A percentile compares a stretch with the other conserved stretches of the same genome.
phyloP scores from a whole-genome alignment of 2,888 invertebrate species.

The Drosophila testacea region DNA sequence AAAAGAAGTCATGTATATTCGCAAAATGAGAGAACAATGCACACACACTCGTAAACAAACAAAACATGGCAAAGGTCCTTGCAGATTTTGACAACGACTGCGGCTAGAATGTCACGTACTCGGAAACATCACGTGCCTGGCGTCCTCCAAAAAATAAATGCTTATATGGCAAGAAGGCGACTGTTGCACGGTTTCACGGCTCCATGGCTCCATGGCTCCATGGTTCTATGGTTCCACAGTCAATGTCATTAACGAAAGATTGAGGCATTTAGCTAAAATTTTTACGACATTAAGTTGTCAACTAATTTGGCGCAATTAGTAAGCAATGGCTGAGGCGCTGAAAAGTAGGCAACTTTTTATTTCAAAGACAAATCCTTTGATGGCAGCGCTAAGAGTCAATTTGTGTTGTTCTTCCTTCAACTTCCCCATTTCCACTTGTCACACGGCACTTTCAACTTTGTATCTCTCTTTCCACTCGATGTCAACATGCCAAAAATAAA shows the following conservation, averaged over 20 bases:
- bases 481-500: slow-evolving; percentile 40
- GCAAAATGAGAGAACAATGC: slow-evolving; percentile 31
- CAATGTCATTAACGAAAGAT: slow-evolving; percentile 73
- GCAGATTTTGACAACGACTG: slow-evolving; percentile 69
- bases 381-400: slow-evolving; percentile 77
- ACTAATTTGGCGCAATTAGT: slow-evolving; percentile 81
- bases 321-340: slow-evolving; percentile 20
- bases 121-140: slow-evolving; percentile 49
- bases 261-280: slow-evolving; percentile 78
- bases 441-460: slow-evolving; percentile 12
- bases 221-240: slow-evolving; percentile 37
- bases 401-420: slow-evolving; percentile 25
- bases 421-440: neutral
- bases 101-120: slow-evolving; percentile 65
- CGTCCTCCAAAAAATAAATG: slow-evolving; percentile 27
- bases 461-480: neutral
- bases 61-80: slow-evolving; percentile 44
- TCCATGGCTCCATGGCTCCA: too few species aligned
- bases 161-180: slow-evolving; percentile 15
- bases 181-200: neutral
- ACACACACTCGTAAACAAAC: slow-evolving; percentile 39
- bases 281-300: slow-evolving; percentile 81
- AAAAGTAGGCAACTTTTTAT: slow-evolving; percentile 38
- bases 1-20: slow-evolving; percentile 38
- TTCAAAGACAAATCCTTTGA: slow-evolving; percentile 68